Conservation (phyloP, 1,140 invertebrate genomes). For the Polyergus mexicanus region DNA sequence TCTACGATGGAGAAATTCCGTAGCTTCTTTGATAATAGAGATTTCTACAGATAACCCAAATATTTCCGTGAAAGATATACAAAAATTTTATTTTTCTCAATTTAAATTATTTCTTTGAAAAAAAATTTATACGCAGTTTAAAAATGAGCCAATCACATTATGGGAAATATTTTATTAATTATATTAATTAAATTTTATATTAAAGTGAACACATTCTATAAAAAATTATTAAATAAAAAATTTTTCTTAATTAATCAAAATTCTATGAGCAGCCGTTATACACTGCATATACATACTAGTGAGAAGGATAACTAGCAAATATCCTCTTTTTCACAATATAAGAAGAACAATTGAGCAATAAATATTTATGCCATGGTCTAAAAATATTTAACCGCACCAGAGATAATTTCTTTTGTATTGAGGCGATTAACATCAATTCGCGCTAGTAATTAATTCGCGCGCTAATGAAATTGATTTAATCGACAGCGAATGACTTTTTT, state of each 20-base stretch:
- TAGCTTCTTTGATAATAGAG: not conserved
- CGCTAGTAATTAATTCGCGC: not conserved
- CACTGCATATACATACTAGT: not conserved
- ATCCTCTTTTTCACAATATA: not conserved
- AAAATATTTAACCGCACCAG: not conserved
- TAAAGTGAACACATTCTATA: not conserved
- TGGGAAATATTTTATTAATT: not conserved
- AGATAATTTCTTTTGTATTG: not conserved
- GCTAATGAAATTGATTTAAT: not conserved
- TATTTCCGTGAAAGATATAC: not conserved
- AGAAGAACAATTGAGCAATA: not conserved
- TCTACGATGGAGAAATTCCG: not conserved
- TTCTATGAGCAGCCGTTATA: too few species aligned
- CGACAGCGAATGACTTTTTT: not conserved
- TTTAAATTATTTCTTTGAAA: not conserved
- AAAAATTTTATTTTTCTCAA: not conserved
- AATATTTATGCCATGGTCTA: not conserved
- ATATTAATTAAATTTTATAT: not conserved
- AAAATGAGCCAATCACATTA: not conserved
- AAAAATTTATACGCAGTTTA: not conserved
- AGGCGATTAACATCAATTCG: not conserved
- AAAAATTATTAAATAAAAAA: not conserved
- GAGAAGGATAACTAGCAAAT: conserved; percentile 6
- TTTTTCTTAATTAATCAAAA: not conserved
- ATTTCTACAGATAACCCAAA: not conserved